phyloP scores from a whole-genome alignment of 2,888 invertebrate genomes.

The Phyllotreta cruciferae region DNA sequence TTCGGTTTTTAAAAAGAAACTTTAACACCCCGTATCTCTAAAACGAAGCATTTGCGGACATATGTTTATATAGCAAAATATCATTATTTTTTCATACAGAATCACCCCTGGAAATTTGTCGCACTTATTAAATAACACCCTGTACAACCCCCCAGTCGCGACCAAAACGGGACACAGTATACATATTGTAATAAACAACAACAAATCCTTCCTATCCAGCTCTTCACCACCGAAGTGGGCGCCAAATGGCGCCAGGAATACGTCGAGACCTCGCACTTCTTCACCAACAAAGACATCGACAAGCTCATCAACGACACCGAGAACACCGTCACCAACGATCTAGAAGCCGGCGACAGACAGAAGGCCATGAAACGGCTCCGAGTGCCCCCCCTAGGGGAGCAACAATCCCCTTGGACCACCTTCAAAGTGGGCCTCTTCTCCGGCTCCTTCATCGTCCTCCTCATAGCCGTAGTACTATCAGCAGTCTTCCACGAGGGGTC shows the following conservation, averaged over 20 bases:
- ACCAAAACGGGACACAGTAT: no score
- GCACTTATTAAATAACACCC: no score
- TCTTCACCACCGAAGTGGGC: conserved; percentile 65
- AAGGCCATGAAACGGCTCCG: conserved; percentile 87
- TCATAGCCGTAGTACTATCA: conserved; percentile 75
- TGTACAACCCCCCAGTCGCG: no score
- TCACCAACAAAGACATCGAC: conserved; percentile 85
- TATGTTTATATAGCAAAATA: no score
- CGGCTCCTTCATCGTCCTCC: conserved; percentile 80
- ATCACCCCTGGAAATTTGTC: no score
- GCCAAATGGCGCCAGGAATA: conserved; percentile 79
- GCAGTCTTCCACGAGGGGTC: conserved; percentile 63
- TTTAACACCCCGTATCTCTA: no score
- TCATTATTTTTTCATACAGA: no score
- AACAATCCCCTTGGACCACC: conserved; percentile 82
- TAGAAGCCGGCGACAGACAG: conserved; percentile 81
- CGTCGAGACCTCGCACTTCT: conserved; percentile 84
- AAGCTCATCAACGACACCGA: conserved; percentile 84
- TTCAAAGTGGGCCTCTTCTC: conserved; percentile 86
- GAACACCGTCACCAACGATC: conserved; percentile 70
- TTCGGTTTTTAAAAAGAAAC: no score
- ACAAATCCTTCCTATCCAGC: background rate
- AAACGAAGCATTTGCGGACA: no score
- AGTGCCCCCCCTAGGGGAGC: conserved; percentile 85
- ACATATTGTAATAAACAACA: no score